phyloP scores from a whole-genome alignment of 2,113 vertebrate genomes.

The Rhinopithecus roxellana region DNA sequence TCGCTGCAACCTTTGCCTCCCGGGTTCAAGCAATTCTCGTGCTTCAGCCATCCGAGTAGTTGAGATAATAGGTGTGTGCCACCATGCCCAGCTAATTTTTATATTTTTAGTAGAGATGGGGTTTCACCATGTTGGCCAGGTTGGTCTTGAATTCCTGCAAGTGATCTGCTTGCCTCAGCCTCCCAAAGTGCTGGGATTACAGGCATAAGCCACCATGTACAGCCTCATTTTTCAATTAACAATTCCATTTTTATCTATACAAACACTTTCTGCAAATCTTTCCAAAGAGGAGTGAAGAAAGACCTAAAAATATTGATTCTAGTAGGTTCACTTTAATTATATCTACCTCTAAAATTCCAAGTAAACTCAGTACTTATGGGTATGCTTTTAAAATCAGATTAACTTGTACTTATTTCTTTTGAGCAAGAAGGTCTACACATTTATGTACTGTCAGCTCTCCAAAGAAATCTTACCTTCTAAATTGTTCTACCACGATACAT shows the following conservation, averaged over 20 bases:
- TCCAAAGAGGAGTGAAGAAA: neutral
- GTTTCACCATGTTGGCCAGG: too few relatives aligned
- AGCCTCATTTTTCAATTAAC: neutral
- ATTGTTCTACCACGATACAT: neutral
- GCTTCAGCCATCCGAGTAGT: too few relatives aligned
- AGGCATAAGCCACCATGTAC: too few relatives aligned
- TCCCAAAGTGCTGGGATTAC: too few relatives aligned
- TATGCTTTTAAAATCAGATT: neutral
- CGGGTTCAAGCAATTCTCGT: too few relatives aligned
- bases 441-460: neutral
- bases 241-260: constrained; percentile 10
- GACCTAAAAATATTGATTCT: neutral
- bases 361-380: neutral
- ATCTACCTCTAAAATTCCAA: neutral
- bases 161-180: too few relatives aligned
- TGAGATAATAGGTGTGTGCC: too few relatives aligned
- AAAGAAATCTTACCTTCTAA: constrained; percentile 16
- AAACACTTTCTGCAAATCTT: neutral
- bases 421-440: neutral
- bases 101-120: too few relatives aligned
- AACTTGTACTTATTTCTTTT: neutral
- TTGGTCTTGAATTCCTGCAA: too few relatives aligned
- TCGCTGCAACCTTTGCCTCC: too few relatives aligned
- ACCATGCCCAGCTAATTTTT: too few relatives aligned
- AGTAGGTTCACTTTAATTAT: neutral